Percentiles rank a stretch among this genome's conserved stretches.
phyloP scores from a whole-genome alignment of 35 echinoderm and acorn worm genomes.

The Amphiura filiformis region DNA sequence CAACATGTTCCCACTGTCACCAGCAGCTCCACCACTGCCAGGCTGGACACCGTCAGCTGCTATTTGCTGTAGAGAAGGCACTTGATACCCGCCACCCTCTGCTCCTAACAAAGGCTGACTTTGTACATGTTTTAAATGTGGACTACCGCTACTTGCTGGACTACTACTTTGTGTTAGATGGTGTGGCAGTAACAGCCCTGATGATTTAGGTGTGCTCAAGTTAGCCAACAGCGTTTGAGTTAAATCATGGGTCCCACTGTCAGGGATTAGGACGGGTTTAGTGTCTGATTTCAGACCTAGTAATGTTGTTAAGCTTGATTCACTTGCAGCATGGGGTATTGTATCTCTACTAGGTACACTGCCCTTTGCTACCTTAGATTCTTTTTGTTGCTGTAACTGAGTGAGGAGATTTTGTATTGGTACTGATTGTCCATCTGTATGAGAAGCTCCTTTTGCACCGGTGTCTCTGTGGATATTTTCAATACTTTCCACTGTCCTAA shows the following conservation, averaged over 20 bases:
- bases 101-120: not conserved
- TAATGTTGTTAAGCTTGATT: not conserved
- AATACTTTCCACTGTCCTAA: conserved; percentile 65
- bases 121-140: not conserved
- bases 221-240: not conserved
- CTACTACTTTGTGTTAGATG: not conserved
- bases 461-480: conserved; percentile 51
- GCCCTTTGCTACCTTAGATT: not conserved
- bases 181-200: not conserved
- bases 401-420: conserved; percentile 32
- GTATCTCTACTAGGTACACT: not conserved
- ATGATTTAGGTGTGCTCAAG: not conserved
- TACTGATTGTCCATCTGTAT: not conserved
- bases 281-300: too few species aligned
- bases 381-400: conserved; percentile 10
- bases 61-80: conserved; percentile 29
- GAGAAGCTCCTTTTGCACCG: not conserved
- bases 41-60: not conserved
- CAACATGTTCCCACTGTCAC: too few species aligned
- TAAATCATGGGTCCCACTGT: not conserved
- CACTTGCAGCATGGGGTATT: not conserved
- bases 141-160: not conserved
- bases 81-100: conserved; percentile 12
- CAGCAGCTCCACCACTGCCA: too few species aligned
- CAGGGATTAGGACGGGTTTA: not conserved